Conservation (phyloP, 2,888 invertebrate genomes). For the Cybosia mesomella region DNA sequence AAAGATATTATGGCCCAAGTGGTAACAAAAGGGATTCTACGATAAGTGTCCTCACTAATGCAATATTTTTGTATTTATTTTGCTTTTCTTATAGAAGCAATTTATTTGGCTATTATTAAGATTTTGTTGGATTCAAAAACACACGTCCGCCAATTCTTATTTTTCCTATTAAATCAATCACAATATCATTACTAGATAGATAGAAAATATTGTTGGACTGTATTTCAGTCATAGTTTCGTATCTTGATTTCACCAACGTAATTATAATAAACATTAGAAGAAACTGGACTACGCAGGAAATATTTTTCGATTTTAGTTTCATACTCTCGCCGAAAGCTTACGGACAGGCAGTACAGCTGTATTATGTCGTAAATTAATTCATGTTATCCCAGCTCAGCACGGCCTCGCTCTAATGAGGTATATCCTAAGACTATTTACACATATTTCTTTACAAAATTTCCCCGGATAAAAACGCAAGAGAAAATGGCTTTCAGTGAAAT, state of each 20-base stretch:
- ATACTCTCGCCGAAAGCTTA: constrained; percentile 24
- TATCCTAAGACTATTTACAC: constrained; percentile 63
- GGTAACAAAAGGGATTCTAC: constrained; percentile 40
- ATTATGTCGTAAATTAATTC: constrained; percentile 80
- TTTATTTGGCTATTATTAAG: not conserved
- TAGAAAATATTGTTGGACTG: no score
- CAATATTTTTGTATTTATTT: not conserved
- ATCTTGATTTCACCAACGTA: not conserved
- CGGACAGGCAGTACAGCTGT: constrained; percentile 54
- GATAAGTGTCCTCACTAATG: constrained; percentile 23
- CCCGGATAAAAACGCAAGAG: constrained; percentile 42
- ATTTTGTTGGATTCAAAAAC: not conserved
- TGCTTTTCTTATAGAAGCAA: not conserved
- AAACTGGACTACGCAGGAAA: no score
- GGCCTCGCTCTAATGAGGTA: constrained; percentile 65
- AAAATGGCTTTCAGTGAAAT: constrained; percentile 50
- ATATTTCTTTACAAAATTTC: constrained; percentile 58
- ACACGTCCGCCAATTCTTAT: not conserved
- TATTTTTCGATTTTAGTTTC: constrained; percentile 21
- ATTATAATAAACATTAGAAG: not conserved
- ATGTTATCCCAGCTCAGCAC: constrained; percentile 53
- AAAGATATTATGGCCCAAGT: constrained; percentile 54
- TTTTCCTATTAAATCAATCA: no score
- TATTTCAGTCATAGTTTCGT: no score
- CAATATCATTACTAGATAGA: no score